Base-by-base conservation (phyloP, 2,888 invertebrate species). In the Mesopsocus fuscifrons region DNA sequence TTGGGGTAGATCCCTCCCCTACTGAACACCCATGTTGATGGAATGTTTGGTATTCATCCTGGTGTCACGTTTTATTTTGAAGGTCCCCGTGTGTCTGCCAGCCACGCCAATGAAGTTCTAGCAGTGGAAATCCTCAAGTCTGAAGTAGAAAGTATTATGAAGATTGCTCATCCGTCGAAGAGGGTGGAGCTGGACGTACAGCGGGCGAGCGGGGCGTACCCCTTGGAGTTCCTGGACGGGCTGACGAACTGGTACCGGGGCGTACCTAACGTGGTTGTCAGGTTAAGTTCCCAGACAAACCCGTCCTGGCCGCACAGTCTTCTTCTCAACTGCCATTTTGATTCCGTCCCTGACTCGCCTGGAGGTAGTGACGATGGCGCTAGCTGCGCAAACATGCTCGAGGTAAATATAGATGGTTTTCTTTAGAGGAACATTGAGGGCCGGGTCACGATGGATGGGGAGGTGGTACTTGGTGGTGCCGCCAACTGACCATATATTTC, bases 251-350 rank as follows among this genome's bases (percentile, higher is more conserved):
- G 77, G 50, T 92, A 94, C 61, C 70, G 74, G 51, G 79, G 79
- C 62, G 75, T 83, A 50, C 77, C 77, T 58, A 87, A 83, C 63
- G 71, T 91, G 51, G 67, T 85, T 49, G 85, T 78, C 33, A 74
- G 71, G 58, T 58, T 84, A 41, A 69, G 74, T 47, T 72, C 77
- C 2, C n/a, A n/a, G n/a, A n/a, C n/a, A n/a, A 31, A 22, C 32
- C 32, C 32, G 9, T 58, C 61, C 34, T 58, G 66, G 2, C 66
- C 68, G 50, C 58, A 67, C 48, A 75, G 77, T 51, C 62, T 92
- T 47, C 66, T 92, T 53, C 63, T 94, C 52, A 94, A 92, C 64
- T 85, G 89, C 55, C 94, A 94, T 65, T 88, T 77, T 64, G 92
- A 92, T 65, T 76, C 83, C 42, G 84, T 88, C 51, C 72, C 82